Base-by-base conservation (phyloP, 2,113 vertebrate species). In the Mesitornis unicolor region DNA sequence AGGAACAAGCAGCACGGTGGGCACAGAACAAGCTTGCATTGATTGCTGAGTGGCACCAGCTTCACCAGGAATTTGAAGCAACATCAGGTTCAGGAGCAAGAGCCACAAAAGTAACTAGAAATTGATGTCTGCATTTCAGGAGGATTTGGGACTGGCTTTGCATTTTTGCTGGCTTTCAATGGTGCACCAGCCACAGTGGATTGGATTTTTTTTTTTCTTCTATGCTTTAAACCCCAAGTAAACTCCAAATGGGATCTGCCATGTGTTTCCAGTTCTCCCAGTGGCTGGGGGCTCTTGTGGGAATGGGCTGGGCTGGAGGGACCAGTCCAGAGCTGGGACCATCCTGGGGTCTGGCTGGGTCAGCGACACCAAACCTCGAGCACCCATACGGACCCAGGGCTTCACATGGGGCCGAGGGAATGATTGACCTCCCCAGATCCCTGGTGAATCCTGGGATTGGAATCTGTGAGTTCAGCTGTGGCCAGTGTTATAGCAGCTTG, bases 21-120 rank as follows among this genome's bases (percentile, higher is more conserved):
- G 40, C 78, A 78, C 88, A 88, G 83, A 96, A 95, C 90, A 94
- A 88, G 94, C 85, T 42, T 60, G 60, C 87, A 97, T 95, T 93
- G 90, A 97, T 95, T 84, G 79, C 77, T 82, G 71, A 92, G 76
- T 91, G 65, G 47, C 93, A 69, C 25, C 38, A 60, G 15, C 85
- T 97, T 93, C 83, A 65, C 16, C 42, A 80, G 89, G 80, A 96
- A 95, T 93, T 96, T 69, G 88, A 88, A 94, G 67, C 36, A 77
- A 86, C 87, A 91, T 81, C 81, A 90, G 80, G 26, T 76, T 84
- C 67, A 78, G 83, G 77, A 94, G 57, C 31, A 79, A 77, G 36
- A 95, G 69, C 84, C 84, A 88, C 47, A 20, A 40, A 70, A 67
- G 53, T 35, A 21, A 54, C 36, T 56, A 78, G 68, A 78, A 91